Base-by-base conservation (phyloP, 1,140 invertebrate genomes). In the Whitmania pigra region DNA sequence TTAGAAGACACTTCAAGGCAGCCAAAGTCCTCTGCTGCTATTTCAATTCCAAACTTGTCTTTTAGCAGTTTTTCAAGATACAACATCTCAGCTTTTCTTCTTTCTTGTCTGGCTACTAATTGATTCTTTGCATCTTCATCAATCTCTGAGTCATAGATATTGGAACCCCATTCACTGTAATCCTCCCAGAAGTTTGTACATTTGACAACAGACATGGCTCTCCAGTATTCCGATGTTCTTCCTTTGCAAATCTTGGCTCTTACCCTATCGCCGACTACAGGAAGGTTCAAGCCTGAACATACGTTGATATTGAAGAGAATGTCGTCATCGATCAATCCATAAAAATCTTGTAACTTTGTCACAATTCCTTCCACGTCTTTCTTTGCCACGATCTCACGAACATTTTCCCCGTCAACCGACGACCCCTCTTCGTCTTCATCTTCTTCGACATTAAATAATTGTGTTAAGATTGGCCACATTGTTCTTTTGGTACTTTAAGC, bases 41-140 rank as follows among this genome's bases (percentile, higher is more conserved):
- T n/a, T n/a, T 63, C 57, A 63, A 63, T 15, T 22, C 57, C 57
- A 63, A 63, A 63, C 57, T 63, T 63, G 22, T 63, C 57, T n/a
- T n/a, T 63, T n/a, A 63, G 20, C 11, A 63, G 29, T 63, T 63
- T 22, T 63, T 63, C 57, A 22, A 63, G 57, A 63, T 22, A 22
- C 9, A 11, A 18, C 57, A 22, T 63, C 22, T 63, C 57, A 20
- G 57, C 57, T 31, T 25, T 63, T 63, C 22, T 63, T 17, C 29
- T 63, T 63, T 63, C 57, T 4, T 63, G 22, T 63, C 57, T 63
- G 11, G 29, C 57, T 22, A 22, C 17, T 63, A 63, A 13, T n/a
- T 25, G 22, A 63, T 63, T 63, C 57, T 63, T 63, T 63, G 57
- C 57, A 22, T 63, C 57, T 31, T 63, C 57, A 17, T 63, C 57